Conservation (phyloP, 2,888 invertebrate species). For the Neocrepidodera transversa region DNA sequence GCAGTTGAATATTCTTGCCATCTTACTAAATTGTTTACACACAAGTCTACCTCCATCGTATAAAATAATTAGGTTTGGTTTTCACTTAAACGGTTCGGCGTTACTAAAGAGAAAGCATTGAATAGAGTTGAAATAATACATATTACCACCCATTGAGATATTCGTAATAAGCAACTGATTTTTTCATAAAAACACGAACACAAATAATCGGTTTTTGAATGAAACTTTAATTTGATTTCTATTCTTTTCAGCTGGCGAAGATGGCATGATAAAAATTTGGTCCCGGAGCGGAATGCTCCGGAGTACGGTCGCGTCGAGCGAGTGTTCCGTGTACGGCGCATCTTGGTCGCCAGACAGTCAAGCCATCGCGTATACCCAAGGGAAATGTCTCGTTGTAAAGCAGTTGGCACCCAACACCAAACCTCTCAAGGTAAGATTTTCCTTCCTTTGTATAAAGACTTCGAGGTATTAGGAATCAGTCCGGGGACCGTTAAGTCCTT, state of each 20-base stretch:
- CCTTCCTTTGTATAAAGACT: neutral
- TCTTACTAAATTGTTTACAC: neutral
- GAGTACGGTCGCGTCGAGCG: conserved; percentile 83
- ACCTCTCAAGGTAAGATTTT: conserved; percentile 67
- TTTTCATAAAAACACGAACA: no score
- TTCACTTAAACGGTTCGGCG: neutral
- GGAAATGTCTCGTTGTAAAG: conserved; percentile 72
- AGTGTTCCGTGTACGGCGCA: conserved; percentile 81
- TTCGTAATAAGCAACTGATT: no score
- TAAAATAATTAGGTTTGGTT: neutral
- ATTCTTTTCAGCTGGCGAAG: conserved; percentile 82
- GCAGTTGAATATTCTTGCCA: neutral
- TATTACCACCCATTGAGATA: no score
- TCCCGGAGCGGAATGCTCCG: conserved; percentile 93
- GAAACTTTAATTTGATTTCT: no score
- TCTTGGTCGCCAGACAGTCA: conserved; percentile 82
- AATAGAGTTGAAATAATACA: no score
- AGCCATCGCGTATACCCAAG: conserved; percentile 74
- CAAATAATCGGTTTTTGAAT: no score
- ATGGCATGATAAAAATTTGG: conserved; percentile 97
- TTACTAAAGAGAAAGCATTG: no score
- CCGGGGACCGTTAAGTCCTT: neutral
- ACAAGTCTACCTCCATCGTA: neutral
- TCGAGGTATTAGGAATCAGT: neutral
- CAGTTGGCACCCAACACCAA: conserved; percentile 78